phyloP scores from a whole-genome alignment of 2,888 invertebrate species.

The Pyralis farinalis region DNA sequence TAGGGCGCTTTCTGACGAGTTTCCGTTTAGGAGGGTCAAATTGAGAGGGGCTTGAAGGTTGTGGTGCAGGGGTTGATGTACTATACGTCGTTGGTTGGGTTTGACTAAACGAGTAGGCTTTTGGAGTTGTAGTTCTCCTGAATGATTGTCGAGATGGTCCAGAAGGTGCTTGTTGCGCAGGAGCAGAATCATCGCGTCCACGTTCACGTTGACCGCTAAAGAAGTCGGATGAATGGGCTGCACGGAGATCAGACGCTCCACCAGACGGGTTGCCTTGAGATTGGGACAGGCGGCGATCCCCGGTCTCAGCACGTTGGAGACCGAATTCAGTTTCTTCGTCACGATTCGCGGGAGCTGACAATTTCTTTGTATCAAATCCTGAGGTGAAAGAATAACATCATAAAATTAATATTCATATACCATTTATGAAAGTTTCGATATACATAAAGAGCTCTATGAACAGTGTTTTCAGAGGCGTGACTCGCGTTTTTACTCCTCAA shows the following conservation, averaged over 20 bases:
- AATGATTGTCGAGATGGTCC: slow-evolving; percentile 43
- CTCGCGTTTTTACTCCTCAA: slow-evolving; percentile 17
- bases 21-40: slow-evolving; percentile 61
- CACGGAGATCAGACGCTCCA: slow-evolving; percentile 82
- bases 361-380: slow-evolving; percentile 85
- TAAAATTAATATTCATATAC: too few species aligned
- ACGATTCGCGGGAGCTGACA: slow-evolving; percentile 60
- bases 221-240: slow-evolving; percentile 88
- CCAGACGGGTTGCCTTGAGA: slow-evolving; percentile 36
- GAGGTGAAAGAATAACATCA: slow-evolving; percentile 16
- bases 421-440: too few species aligned
- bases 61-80: slow-evolving; percentile 33
- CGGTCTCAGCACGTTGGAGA: slow-evolving; percentile 86
- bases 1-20: slow-evolving; percentile 63
- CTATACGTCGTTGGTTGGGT: slow-evolving; percentile 44
- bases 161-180: slow-evolving; percentile 22
- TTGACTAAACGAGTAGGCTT: slow-evolving; percentile 27
- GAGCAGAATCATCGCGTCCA: slow-evolving; percentile 60
- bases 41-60: slow-evolving; percentile 36
- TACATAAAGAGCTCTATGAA: neutral
- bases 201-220: slow-evolving; percentile 81
- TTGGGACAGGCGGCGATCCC: slow-evolving; percentile 70
- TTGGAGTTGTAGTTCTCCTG: slow-evolving; percentile 63
- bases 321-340: slow-evolving; percentile 88
- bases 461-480: slow-evolving; percentile 3